Evolutionary conservation across 2,797 vertebrate genomes (phyloP), one percentile per base, ranked within the genome.

Genomic region (Kryptopterus vitreolus): DNA sequence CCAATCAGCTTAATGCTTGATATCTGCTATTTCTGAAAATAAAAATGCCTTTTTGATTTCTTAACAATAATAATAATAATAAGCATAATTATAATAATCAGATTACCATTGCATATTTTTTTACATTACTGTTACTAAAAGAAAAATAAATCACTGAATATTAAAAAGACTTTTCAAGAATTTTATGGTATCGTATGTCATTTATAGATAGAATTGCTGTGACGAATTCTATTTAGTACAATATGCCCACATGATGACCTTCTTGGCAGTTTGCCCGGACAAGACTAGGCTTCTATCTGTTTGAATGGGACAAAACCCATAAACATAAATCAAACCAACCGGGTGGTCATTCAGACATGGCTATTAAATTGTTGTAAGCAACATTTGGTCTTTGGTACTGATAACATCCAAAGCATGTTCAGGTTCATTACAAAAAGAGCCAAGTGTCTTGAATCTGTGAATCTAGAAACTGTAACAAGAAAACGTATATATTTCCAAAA

Each of bases 181-280:
- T 1, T 22, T 53, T 71, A 29, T 53, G 29, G 69, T 33, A 53
- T 10, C 33, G 10, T 52, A 22, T 22, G 26, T 31, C 22, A 71
- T 53, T 71, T 71, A 29, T 43, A 43, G 7, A 43, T 43, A 43
- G 26, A 46, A n/a, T n/a, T 68, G 35, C n/a, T 46, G 13, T 46
- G n/a, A 24, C 16, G 18, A 12, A 69, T n/a, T 48, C 65, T 43
- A 26, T 68, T 38, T 16, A 48, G 43, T 69, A 48, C 16, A 69
- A 69, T 48, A 69, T 69, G 43, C 48, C 38, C 7, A 69, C 43
- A 48, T 48, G 65, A 6, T 71, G 50, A 18, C 29, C 69, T 53
- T 31, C 26, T 52, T 31, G 68, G 48, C 68, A 71, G 22, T 31
- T 53, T 71, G 52, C 29, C 48, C 29, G 52, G 69, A 70, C 68